Conservation (phyloP, 2,113 vertebrate genomes). For the Phalacrocorax pelagicus region DNA sequence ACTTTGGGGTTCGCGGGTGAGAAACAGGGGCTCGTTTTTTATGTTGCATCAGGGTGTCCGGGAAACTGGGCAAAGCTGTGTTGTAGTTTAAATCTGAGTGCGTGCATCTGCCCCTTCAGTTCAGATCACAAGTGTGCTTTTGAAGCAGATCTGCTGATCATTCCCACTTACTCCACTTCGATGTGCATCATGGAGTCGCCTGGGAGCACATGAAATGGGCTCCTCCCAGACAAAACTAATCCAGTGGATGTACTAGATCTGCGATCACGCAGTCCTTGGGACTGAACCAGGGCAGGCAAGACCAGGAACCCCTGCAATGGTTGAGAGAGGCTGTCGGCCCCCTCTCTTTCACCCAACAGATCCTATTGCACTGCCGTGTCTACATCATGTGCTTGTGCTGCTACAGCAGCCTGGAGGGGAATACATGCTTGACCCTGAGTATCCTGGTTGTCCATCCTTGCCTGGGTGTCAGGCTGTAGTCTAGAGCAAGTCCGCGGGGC, state of each 20-base stretch:
- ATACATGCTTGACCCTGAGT: fast-evolving
- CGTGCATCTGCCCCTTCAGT: background rate
- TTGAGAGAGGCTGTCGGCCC: background rate
- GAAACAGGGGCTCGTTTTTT: background rate
- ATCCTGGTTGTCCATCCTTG: background rate
- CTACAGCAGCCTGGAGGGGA: background rate
- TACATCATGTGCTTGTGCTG: background rate
- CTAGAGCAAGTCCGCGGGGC: background rate
- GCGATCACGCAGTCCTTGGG: background rate
- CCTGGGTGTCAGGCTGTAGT: background rate
- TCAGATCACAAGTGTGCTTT: background rate
- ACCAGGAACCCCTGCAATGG: background rate
- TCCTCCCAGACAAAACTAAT: background rate
- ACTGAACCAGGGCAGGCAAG: background rate
- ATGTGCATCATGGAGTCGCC: background rate
- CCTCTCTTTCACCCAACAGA: background rate
- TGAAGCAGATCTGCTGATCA: background rate
- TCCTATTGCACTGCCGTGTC: background rate
- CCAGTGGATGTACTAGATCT: background rate
- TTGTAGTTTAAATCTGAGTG: background rate
- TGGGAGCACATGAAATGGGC: background rate
- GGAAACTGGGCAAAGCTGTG: background rate
- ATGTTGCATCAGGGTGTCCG: background rate
- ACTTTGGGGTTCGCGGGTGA: background rate
- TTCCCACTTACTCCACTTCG: background rate